phyloP scores from a whole-genome alignment of 2,888 invertebrate genomes.

The Boloria euphrosyne region DNA sequence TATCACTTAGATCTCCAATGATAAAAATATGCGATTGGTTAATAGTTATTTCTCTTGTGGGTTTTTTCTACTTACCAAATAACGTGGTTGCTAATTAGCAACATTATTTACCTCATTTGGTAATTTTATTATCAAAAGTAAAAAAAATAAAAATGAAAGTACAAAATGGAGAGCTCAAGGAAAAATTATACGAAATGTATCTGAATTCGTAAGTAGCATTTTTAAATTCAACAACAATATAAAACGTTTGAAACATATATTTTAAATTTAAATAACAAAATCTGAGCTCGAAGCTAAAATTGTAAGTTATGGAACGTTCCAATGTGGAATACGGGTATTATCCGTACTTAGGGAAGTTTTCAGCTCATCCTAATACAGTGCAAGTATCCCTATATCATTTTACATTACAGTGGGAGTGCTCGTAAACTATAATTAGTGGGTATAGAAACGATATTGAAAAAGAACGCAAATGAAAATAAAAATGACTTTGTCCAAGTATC shows the following conservation, averaged over 20 bases:
- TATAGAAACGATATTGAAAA: slow-evolving; percentile 1
- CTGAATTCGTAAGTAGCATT: neutral
- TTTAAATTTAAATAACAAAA: neutral
- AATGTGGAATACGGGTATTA: neutral
- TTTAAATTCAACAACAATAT: neutral
- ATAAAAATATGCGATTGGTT: too few relatives aligned
- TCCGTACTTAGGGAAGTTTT: slow-evolving; percentile 7
- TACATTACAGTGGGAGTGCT: slow-evolving; percentile 20
- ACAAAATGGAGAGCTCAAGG: neutral
- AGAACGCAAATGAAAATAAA: neutral
- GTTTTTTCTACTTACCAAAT: too few relatives aligned
- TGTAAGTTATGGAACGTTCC: slow-evolving; percentile 2
- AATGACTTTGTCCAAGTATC: too few relatives aligned
- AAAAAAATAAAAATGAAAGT: too few relatives aligned
- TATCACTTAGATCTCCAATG: too few relatives aligned
- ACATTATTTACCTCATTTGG: too few relatives aligned
- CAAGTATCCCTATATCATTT: slow-evolving; percentile 15
- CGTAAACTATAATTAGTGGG: slow-evolving; percentile 23
- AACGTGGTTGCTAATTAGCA: too few relatives aligned
- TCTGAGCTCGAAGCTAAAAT: slow-evolving; percentile 2
- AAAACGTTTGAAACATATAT: neutral
- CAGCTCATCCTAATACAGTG: slow-evolving; percentile 3
- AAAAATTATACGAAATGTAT: neutral
- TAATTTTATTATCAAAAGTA: too few relatives aligned
- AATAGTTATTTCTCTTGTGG: too few relatives aligned